Evolutionary conservation across 2,888 invertebrate species (phyloP), one percentile per base, ranked within the genome.

Genomic region (Phanerotoma sp.): DNA sequence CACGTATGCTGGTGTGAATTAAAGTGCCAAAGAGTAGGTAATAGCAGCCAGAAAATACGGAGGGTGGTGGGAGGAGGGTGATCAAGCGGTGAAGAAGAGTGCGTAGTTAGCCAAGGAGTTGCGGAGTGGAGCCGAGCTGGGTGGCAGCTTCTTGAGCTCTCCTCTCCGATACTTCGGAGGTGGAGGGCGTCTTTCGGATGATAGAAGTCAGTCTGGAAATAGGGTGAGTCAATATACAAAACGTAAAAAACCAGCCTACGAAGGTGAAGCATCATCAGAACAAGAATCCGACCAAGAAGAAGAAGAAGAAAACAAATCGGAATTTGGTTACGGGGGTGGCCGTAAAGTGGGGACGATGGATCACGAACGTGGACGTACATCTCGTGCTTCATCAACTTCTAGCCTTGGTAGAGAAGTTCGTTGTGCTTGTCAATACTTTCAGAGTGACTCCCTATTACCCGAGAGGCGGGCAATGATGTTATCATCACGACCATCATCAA

Each of bases 381-480:
- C 86, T 62, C 84, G 87, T 67, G 84, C 80, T 53, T 80, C 82
- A 61, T 81, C 86, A 66, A 84, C 82, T 66, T 85, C 90, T 57
- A 77, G 77, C 69, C 72, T 76, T 66, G 75, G 78, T 59, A 82
- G 89, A 71, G 91, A 91, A 75, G 91, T 92, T 59, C 86, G 92
- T 66, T 91, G 92, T 78, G 91, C 83, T 64, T 91, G 92, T 80
- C 91, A 92, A 80, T 92, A 86, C 79, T 92, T 86, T 79, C 87
- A 89, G 80, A 85, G 87, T 75, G 88, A 91, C 77, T 87, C 88
- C 57, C 78, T 91, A 66, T 80, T 91, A 67, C 91, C 91, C 58
- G 90, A 89, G 75, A 83, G 88, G 72, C 80, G 84, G 53, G 87
- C 88, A 75, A 85, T 86, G 61, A 80, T 85, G 66, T 86, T 83